Percentiles rank a stretch among this genome's conserved stretches.
These are phyloP conservation scores for Pasiphila rectangulata DNA, from an alignment of 2,888 invertebrate genomes.

Conservation along the genomic window DNA sequence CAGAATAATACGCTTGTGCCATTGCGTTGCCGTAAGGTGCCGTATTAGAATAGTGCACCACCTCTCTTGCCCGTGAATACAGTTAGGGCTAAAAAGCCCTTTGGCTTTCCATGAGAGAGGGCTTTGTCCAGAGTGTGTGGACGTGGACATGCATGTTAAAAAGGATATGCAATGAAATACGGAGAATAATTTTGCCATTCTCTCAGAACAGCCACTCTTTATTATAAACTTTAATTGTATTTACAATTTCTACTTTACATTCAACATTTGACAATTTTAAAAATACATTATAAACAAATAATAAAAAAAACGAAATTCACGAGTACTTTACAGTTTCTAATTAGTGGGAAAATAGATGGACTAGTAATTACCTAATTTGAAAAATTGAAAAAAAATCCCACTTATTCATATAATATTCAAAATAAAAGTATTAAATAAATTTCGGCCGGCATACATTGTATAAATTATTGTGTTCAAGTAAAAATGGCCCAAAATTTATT, in stretches of 20 bases:
- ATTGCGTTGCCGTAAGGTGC: no score
- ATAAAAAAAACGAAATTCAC: conserved; percentile 72
- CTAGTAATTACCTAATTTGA: conserved; percentile 76
- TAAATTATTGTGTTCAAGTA: conserved; percentile 58
- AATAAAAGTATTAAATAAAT: conserved; percentile 69
- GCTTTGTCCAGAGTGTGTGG: no score
- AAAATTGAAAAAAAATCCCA: conserved; percentile 64
- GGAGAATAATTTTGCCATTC: conserved; percentile 55
- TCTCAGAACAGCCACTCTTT: conserved; percentile 75
- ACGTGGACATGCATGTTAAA: no score
- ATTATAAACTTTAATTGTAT: conserved; percentile 81
- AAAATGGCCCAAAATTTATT: conserved; percentile 65
- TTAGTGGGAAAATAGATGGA: conserved; percentile 68
- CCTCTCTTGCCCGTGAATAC: no score
- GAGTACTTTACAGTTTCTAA: conserved; percentile 67
- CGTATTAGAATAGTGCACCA: no score
- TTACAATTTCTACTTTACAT: conserved; percentile 81
- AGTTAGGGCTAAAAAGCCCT: no score
- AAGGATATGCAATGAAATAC: conserved; percentile 32
- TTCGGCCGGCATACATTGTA: conserved; percentile 60
- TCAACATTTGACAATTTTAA: conserved; percentile 77
- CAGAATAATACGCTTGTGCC: no score
- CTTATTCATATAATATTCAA: conserved; percentile 29
- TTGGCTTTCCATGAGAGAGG: no score
- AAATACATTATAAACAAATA: conserved; percentile 78